Evolutionary conservation across 2,888 invertebrate species (phyloP).

Genomic region (Platycheirus albimanus): DNA sequence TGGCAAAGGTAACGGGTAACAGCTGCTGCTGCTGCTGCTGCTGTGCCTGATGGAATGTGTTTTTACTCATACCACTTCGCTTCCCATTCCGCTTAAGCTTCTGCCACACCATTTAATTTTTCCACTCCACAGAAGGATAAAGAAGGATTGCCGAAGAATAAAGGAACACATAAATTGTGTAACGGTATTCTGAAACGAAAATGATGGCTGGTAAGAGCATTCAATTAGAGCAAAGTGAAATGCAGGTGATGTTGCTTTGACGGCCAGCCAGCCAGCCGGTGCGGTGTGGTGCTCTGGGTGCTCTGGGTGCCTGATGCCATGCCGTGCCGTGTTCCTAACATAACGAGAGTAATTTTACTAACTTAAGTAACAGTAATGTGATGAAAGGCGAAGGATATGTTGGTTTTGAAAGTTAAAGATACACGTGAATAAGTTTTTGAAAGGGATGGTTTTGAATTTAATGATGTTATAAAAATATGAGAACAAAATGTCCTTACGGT

Average conservation of each 20-base stretch:
- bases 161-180: not conserved
- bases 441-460: constrained; percentile 13
- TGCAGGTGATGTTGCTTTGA: constrained; percentile 44
- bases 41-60: constrained; percentile 25
- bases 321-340: not conserved
- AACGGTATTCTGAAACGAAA: no score
- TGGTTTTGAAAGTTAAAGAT: constrained; percentile 23
- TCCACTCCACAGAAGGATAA: constrained; percentile 45
- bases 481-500: not conserved
- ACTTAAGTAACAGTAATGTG: constrained; percentile 24
- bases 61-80: constrained; percentile 33
- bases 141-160: constrained; percentile 27
- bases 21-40: constrained; percentile 32
- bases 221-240: constrained; percentile 52
- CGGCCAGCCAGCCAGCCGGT: constrained; percentile 15
- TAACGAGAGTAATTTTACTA: constrained; percentile 32
- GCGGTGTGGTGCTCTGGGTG: no score
- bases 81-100: not conserved
- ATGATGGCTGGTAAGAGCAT: constrained; percentile 44
- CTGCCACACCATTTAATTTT: constrained; percentile 45
- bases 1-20: constrained; percentile 42
- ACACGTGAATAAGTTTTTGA: constrained; percentile 20
- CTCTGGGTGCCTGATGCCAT: no score
- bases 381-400: not conserved
- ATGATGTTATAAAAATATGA: constrained; percentile 4